Conservation (phyloP, 2,888 invertebrate species). For the Drosophila melanosoma region DNA sequence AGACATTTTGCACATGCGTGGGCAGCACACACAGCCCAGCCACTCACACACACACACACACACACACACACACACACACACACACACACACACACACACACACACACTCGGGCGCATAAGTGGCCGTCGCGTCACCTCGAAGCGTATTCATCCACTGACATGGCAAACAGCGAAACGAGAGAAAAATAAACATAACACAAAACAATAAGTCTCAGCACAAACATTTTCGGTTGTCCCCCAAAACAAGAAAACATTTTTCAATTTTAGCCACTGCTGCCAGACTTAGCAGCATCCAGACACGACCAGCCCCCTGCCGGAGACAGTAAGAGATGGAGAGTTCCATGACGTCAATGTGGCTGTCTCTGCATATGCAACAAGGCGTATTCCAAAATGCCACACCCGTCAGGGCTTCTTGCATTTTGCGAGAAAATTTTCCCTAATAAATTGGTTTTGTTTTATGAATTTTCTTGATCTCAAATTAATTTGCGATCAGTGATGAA, state of each 20-base stretch:
- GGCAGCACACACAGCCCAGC: constrained; percentile 27
- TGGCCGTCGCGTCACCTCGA: constrained; percentile 22
- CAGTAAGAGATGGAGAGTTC: constrained; percentile 5
- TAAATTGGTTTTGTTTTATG: constrained; percentile 4
- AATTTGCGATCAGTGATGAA: not conserved
- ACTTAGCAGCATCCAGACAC: constrained; percentile 23
- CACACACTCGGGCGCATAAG: constrained; percentile 26
- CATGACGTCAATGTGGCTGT: not conserved
- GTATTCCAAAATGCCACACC: constrained; percentile 66
- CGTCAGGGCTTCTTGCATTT: constrained; percentile 62
- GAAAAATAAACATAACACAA: constrained; percentile 7
- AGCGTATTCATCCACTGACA: constrained; percentile 17
- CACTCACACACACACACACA: constrained; percentile 1
- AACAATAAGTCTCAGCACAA: constrained; percentile 56
- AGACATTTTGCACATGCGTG: constrained; percentile 64
- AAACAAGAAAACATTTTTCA: constrained; percentile 44
- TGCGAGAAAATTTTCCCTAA: constrained; percentile 25
- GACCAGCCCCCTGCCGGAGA: constrained; percentile 11
- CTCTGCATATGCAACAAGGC: constrained; percentile 27
- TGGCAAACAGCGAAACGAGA: constrained; percentile 26
- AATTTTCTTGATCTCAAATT: not conserved
- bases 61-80: too few species aligned
- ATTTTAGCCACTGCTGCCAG: constrained; percentile 44
- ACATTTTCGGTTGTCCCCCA: constrained; percentile 31
- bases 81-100: too few species aligned